Evolutionary conservation across 2,113 vertebrate species (phyloP).

Genomic region (Myocastor coypus): DNA sequence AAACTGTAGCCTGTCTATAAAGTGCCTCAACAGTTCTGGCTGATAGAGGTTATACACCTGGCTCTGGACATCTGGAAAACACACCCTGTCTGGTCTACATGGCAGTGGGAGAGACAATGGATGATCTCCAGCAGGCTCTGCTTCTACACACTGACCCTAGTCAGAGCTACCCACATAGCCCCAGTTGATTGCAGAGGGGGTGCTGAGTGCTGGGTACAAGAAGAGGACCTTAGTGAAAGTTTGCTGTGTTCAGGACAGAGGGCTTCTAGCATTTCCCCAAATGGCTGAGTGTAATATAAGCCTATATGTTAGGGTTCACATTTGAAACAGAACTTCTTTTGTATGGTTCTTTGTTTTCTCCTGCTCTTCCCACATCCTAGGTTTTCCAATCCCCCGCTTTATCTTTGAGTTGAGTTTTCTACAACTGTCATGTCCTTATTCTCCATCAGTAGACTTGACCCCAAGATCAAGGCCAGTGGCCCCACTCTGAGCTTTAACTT

Average conservation of each 20-base stretch:
- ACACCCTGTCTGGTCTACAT: background rate
- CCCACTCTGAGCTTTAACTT: background rate
- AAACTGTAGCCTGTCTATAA: background rate
- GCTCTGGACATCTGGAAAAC: background rate
- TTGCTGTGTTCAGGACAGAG: background rate
- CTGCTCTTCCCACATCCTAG: background rate
- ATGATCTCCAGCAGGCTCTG: background rate
- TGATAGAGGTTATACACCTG: background rate
- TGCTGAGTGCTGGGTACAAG: background rate
- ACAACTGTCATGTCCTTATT: background rate
- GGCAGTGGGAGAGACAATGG: background rate
- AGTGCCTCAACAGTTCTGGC: background rate
- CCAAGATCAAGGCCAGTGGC: background rate
- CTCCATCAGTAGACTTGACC: no score
- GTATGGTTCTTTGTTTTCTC: background rate
- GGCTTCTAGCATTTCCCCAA: background rate
- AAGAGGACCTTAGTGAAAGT: background rate
- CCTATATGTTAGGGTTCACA: background rate
- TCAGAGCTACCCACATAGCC: background rate
- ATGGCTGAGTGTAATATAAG: background rate
- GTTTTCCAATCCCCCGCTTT: background rate
- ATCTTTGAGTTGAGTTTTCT: background rate
- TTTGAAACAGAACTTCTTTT: background rate
- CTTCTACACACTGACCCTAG: background rate
- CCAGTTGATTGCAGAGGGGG: background rate